These are phyloP conservation scores for Scolopax bukidnonensis DNA, from an alignment of 2,797 vertebrate species.

Conservation along the genomic window DNA sequence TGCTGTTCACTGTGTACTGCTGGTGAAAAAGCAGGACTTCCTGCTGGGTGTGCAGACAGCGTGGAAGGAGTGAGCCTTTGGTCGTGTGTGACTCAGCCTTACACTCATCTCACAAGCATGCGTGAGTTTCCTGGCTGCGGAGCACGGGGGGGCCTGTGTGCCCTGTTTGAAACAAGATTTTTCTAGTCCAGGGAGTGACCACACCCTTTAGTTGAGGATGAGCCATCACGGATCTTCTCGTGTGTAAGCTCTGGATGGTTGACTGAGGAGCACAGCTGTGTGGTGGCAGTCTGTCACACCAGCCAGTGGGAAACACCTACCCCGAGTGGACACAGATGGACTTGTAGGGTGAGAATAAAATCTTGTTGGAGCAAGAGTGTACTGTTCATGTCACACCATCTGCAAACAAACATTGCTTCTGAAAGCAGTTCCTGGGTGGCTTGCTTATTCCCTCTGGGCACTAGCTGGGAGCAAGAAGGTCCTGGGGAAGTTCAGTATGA, in stretches of 20 bases:
- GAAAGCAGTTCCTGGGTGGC: background rate
- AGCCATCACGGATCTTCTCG: background rate
- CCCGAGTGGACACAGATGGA: background rate
- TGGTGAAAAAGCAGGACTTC: background rate
- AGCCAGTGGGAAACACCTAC: background rate
- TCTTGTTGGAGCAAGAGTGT: background rate
- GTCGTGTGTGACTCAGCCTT: background rate
- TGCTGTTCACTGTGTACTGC: background rate
- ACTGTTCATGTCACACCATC: background rate
- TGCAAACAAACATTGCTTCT: background rate
- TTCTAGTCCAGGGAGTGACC: background rate
- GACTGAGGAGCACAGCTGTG: background rate
- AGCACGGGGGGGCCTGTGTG: background rate
- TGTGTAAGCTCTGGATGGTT: background rate
- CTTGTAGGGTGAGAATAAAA: background rate
- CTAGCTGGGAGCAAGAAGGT: background rate
- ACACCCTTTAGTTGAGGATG: background rate
- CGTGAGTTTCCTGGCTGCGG: background rate
- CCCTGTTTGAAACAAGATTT: background rate
- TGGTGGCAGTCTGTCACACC: background rate
- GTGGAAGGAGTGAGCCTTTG: background rate
- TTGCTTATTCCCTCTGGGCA: background rate
- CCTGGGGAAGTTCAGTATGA: background rate
- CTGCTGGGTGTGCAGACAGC: background rate
- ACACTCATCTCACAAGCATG: background rate